Percentiles rank a stretch among this genome's conserved stretches.
Conservation (phyloP, 1,140 invertebrate genomes). For the Hylaeus anthracinus region DNA sequence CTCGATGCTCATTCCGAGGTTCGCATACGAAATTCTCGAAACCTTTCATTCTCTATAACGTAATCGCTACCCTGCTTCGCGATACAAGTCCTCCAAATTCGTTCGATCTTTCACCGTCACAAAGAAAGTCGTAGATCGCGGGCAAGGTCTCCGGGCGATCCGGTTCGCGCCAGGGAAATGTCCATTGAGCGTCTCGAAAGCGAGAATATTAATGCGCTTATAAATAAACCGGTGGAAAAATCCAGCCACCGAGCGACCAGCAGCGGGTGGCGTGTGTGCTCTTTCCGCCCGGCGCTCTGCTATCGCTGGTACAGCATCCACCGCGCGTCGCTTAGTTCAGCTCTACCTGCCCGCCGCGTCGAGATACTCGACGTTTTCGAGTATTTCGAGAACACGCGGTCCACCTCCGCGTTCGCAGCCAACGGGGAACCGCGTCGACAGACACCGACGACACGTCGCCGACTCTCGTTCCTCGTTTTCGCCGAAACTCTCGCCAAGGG, state of each 20-base stretch:
- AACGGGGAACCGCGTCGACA: neutral
- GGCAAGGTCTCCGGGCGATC: neutral
- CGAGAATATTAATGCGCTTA: conserved; percentile 74
- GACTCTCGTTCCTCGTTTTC: neutral
- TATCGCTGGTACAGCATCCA: conserved; percentile 6
- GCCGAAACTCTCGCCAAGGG: no score
- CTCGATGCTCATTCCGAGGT: no score
- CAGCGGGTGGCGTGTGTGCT: conserved; percentile 28
- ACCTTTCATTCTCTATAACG: no score
- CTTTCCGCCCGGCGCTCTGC: conserved; percentile 20
- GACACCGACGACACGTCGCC: neutral
- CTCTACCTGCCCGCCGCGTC: conserved; percentile 30
- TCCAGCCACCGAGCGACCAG: conserved; percentile 48
- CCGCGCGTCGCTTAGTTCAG: conserved; percentile 34
- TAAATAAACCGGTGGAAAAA: conserved; percentile 76
- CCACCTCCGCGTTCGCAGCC: neutral
- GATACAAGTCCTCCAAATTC: no score
- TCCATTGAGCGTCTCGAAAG: conserved; percentile 68
- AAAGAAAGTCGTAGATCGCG: no score
- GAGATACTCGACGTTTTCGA: conserved; percentile 33
- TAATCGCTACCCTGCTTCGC: no score
- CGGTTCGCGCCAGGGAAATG: conserved; percentile 56
- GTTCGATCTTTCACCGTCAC: no score
- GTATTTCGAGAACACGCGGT: conserved; percentile 35
- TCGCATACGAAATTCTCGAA: no score